Evolutionary conservation across 2,113 vertebrate genomes (phyloP).

Genomic region (Microtus oregoni): DNA sequence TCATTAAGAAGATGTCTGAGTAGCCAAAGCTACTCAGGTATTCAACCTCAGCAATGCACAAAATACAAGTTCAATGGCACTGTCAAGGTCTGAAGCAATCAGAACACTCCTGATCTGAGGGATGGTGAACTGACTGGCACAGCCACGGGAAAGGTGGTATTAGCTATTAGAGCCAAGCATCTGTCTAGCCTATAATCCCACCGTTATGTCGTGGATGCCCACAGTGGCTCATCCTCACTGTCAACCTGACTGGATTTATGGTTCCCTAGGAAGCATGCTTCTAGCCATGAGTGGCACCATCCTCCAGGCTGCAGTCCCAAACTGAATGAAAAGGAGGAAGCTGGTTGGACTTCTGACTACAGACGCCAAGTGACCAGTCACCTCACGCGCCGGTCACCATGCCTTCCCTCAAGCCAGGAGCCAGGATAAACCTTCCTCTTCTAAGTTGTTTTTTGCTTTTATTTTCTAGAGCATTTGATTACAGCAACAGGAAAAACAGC

Average conservation of each 20-base stretch:
- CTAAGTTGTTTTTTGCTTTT: not conserved
- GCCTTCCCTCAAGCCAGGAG: not conserved
- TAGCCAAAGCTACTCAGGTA: not conserved
- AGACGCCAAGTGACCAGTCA: not conserved
- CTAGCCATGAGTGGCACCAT: not conserved
- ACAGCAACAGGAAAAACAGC: not conserved
- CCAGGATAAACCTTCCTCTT: not conserved
- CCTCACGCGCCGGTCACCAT: not conserved
- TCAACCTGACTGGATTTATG: not conserved
- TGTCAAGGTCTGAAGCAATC: accelerated
- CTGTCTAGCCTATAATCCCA: accelerated
- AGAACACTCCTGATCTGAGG: not conserved
- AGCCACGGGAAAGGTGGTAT: not conserved
- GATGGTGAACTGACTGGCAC: not conserved
- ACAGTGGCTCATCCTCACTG: not conserved
- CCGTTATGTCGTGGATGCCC: not conserved
- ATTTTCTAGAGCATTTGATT: not conserved
- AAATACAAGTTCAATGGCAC: not conserved
- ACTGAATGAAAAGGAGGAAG: not conserved
- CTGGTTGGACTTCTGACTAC: too few relatives aligned
- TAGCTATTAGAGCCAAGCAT: not conserved
- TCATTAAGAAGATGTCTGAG: not conserved
- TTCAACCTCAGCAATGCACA: not conserved
- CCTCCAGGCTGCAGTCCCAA: not conserved
- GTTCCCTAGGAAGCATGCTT: not conserved